Percentiles rank a stretch among this genome's conserved stretches.
phyloP scores from a whole-genome alignment of 2,113 vertebrate genomes.

The Callipepla squamata region DNA sequence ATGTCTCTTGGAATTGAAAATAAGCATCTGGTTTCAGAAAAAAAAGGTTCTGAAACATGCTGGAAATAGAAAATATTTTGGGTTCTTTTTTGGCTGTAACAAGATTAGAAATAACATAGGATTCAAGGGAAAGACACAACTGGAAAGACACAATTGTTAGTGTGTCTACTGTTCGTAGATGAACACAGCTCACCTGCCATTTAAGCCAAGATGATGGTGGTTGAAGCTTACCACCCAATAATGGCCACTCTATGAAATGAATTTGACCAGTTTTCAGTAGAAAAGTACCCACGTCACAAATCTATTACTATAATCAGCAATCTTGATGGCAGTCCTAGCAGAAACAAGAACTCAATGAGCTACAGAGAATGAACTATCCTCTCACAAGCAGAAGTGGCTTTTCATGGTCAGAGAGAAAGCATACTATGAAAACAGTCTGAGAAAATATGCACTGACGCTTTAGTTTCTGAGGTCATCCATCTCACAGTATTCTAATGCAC shows the following conservation, averaged over 20 bases:
- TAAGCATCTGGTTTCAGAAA: not conserved
- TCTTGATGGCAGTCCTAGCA: slow-evolving; percentile 11
- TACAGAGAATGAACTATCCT: slow-evolving; percentile 30
- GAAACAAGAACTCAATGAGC: slow-evolving; percentile 29
- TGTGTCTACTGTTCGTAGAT: not conserved
- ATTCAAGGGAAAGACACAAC: not conserved
- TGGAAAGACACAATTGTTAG: not conserved
- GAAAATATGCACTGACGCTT: not conserved
- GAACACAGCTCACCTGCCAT: not conserved
- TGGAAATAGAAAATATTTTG: not conserved
- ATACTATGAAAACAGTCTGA: not conserved
- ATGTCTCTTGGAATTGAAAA: not conserved
- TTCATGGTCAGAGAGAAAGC: slow-evolving; percentile 1
- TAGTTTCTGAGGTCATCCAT: not conserved
- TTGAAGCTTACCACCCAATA: not conserved
- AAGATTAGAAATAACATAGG: not conserved
- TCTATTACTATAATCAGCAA: slow-evolving; percentile 28
- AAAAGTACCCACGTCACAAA: not conserved
- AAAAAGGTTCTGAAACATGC: not conserved
- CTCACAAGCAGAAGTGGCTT: not conserved
- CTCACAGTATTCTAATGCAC: not conserved
- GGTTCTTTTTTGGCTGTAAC: not conserved
- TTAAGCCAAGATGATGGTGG: not conserved
- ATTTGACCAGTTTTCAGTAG: slow-evolving; percentile 13
- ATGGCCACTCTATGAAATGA: not conserved